Evolutionary conservation across 1,140 invertebrate genomes (phyloP), one percentile per base, ranked within the genome.

Genomic region (Drusus annulatus): DNA sequence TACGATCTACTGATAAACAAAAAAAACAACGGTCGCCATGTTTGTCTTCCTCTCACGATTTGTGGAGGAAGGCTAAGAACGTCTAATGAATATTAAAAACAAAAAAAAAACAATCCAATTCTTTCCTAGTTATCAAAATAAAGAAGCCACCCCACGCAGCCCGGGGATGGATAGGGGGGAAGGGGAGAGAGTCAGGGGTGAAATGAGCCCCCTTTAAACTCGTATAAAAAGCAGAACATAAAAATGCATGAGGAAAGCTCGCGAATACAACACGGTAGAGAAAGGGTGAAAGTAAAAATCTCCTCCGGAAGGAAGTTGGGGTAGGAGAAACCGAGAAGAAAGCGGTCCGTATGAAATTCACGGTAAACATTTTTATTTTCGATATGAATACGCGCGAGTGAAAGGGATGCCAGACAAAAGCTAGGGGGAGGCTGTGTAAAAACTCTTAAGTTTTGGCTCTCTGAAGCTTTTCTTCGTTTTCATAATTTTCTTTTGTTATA

Each of bases 191-290:
- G 36, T 45, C 13, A 45, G 81, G 78, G 74, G 73, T 58, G 56
- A 78, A 82, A 86, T 84, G 85, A 87, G 88, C 88, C 88, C 89
- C 89, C 89, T 90, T 90, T 90, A 90, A 90, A 90, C 87, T 89
- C 86, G 88, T 85, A 88, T 88, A 90, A 90, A 90, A 90, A 90
- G 89, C 89, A 89, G 89, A 88, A 90, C 89, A 90, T 90, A 90
- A 90, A 90, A 90, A 90, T 90, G 89, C 89, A 90, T 90, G 89
- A 90, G 89, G 89, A 89, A 88, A 89, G 89, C 88, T 88, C 89
- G 89, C 80, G 78, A 79, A 81, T 79, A 83, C 79, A 81, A 79
- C 82, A 83, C 79, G 82, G 73, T 87, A 90, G 89, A 88, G 88
- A 90, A 90, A 90, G 89, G 89, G 89, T 90, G 89, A 87, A 83